A percentile compares a stretch with the other conserved stretches of the same genome.
These are phyloP conservation scores for Sycophaga agraensis DNA, from an alignment of 1,140 invertebrate species.

Conservation along the genomic window DNA sequence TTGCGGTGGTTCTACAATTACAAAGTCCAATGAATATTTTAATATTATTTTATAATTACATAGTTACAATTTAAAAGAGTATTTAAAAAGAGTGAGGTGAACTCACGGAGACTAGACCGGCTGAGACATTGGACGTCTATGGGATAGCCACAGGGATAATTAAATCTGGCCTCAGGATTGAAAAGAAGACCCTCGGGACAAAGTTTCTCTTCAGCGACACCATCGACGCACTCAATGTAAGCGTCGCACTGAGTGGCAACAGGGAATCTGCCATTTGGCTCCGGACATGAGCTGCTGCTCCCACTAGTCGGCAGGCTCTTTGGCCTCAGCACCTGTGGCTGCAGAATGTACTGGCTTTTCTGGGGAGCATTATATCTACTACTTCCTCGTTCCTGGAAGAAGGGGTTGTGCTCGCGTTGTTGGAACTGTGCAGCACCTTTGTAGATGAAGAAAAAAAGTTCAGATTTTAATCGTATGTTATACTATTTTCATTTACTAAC, in stretches of 20 bases:
- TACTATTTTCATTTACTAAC: too few relatives aligned
- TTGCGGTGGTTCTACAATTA: conserved; percentile 57
- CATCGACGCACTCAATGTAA: conserved; percentile 71
- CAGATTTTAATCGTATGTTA: too few relatives aligned
- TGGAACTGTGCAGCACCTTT: conserved; percentile 4
- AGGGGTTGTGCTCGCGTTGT: background rate
- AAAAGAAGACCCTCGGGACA: conserved; percentile 85
- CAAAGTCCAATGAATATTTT: too few relatives aligned
- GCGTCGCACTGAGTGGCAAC: conserved; percentile 74
- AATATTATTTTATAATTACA: too few relatives aligned
- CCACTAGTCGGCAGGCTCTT: too few relatives aligned
- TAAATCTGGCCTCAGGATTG: conserved; percentile 71
- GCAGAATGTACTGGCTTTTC: too few relatives aligned
- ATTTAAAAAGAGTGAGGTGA: too few relatives aligned
- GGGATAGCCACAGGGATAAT: conserved; percentile 82
- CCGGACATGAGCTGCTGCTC: conserved; percentile 57
- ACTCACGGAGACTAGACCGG: conserved; percentile 72
- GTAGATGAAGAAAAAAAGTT: too few relatives aligned
- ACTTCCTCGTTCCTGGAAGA: too few relatives aligned
- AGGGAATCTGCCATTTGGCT: conserved; percentile 70
- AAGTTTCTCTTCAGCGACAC: conserved; percentile 70
- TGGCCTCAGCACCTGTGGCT: background rate
- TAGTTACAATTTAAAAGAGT: too few relatives aligned
- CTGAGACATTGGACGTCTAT: conserved; percentile 77
- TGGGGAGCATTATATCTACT: too few relatives aligned